A percentile compares a stretch with the other conserved stretches of the same genome.
Evolutionary conservation across 1,140 invertebrate genomes (phyloP).

Genomic region (Papilio dardanus): DNA sequence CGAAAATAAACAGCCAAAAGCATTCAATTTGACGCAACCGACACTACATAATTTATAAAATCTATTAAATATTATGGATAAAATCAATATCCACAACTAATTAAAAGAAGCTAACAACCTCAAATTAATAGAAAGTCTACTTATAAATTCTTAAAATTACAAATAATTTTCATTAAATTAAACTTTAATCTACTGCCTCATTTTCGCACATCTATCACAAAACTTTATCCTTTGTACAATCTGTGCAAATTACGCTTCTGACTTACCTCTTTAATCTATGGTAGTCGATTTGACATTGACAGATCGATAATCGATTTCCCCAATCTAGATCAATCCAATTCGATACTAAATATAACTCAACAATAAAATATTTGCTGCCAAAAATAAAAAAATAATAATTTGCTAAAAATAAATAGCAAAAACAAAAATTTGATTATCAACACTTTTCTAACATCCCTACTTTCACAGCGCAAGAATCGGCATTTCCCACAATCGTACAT

Average conservation of each 20-base stretch:
- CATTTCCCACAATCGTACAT: not conserved
- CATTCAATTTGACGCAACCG: too few relatives aligned
- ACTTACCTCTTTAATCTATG: conserved; percentile 3
- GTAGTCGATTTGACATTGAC: not conserved
- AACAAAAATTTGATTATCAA: not conserved
- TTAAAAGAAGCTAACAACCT: not conserved
- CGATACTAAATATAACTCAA: not conserved
- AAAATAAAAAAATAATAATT: not conserved
- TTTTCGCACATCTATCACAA: conserved; percentile 2
- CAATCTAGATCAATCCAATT: not conserved
- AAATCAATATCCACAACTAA: not conserved
- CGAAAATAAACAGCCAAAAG: not conserved
- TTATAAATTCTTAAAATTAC: not conserved
- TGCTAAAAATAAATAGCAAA: conserved; percentile 15
- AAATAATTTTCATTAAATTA: not conserved
- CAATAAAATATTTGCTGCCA: conserved; percentile 4
- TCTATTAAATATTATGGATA: too few relatives aligned
- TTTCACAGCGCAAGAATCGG: conserved; percentile 16
- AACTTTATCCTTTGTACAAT: not conserved
- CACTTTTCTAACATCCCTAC: not conserved
- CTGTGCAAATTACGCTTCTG: not conserved
- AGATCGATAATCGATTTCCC: not conserved
- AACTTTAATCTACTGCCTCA: not conserved
- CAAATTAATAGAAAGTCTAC: not conserved
- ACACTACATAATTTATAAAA: too few relatives aligned